These are phyloP conservation scores for Caretta caretta DNA, from an alignment of 2,113 vertebrate genomes.

Conservation along the genomic window DNA sequence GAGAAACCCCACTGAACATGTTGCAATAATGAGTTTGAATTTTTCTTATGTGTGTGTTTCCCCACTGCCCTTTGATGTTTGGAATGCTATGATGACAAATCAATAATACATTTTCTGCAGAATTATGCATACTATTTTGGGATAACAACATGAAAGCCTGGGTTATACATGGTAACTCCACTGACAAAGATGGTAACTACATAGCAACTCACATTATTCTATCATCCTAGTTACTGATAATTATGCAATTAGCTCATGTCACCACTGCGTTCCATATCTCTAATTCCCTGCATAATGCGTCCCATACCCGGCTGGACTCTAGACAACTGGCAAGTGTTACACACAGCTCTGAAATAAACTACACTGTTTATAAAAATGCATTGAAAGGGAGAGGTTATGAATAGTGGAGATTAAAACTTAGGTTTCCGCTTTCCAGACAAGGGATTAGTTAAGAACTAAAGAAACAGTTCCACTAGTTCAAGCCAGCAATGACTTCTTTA, in stretches of 20 bases:
- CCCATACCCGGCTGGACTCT: background rate
- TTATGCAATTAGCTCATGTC: background rate
- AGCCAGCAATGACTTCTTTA: background rate
- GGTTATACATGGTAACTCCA: background rate
- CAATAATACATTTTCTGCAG: background rate
- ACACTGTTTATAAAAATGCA: background rate
- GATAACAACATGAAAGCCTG: background rate
- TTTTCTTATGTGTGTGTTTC: background rate
- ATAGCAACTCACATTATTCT: background rate
- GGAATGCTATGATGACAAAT: background rate
- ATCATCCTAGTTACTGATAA: background rate
- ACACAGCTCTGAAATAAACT: slow-evolving; percentile 1
- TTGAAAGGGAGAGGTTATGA: background rate
- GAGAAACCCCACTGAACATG: background rate
- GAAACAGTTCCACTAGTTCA: background rate
- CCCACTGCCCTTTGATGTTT: background rate
- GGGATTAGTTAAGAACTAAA: background rate
- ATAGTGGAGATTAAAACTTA: background rate
- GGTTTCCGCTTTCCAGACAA: background rate
- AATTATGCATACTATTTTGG: background rate
- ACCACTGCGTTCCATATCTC: background rate
- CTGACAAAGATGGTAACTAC: background rate
- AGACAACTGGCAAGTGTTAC: background rate
- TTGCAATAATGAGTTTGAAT: background rate
- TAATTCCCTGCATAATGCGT: background rate